Percentiles rank a stretch among this genome's conserved stretches.
phyloP scores from a whole-genome alignment of 1,140 invertebrate genomes.

The Bombus polaris region DNA sequence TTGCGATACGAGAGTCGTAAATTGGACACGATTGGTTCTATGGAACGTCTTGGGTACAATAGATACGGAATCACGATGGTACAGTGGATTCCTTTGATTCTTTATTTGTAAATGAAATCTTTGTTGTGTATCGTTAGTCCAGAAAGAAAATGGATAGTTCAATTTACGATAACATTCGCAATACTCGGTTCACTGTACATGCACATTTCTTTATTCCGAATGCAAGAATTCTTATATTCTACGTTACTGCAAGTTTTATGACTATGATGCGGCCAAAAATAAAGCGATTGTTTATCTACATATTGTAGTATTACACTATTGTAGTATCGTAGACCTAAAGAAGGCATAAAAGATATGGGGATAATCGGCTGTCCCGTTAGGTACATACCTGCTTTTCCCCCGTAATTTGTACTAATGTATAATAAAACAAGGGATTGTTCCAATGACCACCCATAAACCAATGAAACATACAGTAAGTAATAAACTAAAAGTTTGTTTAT shows the following conservation, averaged over 20 bases:
- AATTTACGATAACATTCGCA: neutral
- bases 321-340: no score
- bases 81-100: neutral
- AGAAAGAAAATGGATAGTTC: neutral
- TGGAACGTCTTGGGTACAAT: neutral
- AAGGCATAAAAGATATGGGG: no score
- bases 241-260: neutral
- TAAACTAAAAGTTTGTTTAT: no score
- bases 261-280: neutral
- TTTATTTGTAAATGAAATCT: neutral
- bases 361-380: no score
- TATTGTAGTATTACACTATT: no score
- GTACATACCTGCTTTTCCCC: no score
- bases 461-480: no score
- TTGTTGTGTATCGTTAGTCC: neutral
- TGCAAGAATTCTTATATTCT: neutral
- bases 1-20: neutral
- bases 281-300: neutral
- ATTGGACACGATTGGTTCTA: neutral
- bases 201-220: neutral
- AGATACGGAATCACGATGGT: neutral
- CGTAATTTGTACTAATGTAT: no score
- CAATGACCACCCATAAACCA: no score
- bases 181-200: neutral
- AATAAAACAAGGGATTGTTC: no score